These are phyloP conservation scores for Papilio elwesi DNA, from an alignment of 2,888 invertebrate species.

Conservation along the genomic window DNA sequence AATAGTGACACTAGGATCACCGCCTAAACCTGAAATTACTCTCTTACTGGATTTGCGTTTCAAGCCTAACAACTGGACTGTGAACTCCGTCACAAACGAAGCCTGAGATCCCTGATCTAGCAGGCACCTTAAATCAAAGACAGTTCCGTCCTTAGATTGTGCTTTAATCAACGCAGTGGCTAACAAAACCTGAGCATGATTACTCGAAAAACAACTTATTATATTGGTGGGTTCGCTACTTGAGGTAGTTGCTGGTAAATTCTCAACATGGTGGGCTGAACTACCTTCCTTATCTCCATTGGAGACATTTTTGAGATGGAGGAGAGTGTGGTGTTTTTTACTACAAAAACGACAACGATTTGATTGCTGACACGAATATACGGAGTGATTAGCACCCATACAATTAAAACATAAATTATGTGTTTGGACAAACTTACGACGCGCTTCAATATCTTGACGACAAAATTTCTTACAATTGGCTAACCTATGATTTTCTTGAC, in stretches of 20 bases:
- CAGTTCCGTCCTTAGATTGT: constrained; percentile 36
- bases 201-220: too few relatives aligned
- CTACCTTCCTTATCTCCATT: too few relatives aligned
- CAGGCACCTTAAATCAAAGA: constrained; percentile 38
- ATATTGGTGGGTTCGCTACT: too few relatives aligned
- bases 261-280: too few relatives aligned
- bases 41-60: constrained; percentile 33
- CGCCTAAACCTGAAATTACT: constrained; percentile 43
- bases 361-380: constrained; percentile 40
- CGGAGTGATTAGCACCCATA: constrained; percentile 45
- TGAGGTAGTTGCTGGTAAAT: too few relatives aligned
- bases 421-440: constrained; percentile 43
- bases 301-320: too few relatives aligned
- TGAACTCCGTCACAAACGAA: too few relatives aligned
- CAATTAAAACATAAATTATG: constrained; percentile 48
- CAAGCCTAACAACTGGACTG: too few relatives aligned
- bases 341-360: constrained; percentile 40
- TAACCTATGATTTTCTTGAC: constrained; percentile 46
- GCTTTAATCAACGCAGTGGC: constrained; percentile 46
- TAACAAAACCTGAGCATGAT: constrained; percentile 41
- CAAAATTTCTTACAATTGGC: constrained; percentile 45
- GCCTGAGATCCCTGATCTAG: too few relatives aligned
- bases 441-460: constrained; percentile 37
- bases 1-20: constrained; percentile 28
- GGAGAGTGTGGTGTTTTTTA: too few relatives aligned